A percentile compares a stretch with the other conserved stretches of the same genome.
These are phyloP conservation scores for Chironomus riparius DNA, from an alignment of 2,888 invertebrate species.

Conservation along the genomic window DNA sequence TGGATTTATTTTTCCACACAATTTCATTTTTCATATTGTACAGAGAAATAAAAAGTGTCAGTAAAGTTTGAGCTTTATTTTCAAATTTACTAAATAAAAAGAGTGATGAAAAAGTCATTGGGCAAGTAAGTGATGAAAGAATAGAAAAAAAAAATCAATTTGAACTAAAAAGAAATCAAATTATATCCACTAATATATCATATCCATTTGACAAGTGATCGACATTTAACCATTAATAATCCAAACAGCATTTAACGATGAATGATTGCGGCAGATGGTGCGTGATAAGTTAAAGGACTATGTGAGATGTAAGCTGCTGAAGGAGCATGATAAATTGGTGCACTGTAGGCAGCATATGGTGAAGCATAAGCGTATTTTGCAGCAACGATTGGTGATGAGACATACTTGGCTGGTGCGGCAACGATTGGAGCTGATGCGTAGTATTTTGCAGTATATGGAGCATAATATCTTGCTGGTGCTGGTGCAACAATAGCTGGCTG, in stretches of 20 bases:
- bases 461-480: constrained; percentile 5
- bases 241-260: background rate
- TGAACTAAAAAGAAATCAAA: background rate
- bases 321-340: background rate
- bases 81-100: too few relatives aligned
- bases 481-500: background rate
- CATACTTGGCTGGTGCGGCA: background rate
- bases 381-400: background rate
- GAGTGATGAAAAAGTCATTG: too few relatives aligned
- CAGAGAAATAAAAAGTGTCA: too few relatives aligned
- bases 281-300: constrained; percentile 21
- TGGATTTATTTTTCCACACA: too few relatives aligned
- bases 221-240: too few relatives aligned
- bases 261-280: constrained; percentile 10
- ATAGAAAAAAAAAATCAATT: background rate
- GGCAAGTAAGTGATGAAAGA: background rate
- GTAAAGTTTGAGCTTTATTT: too few relatives aligned
- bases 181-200: too few relatives aligned
- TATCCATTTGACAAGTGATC: too few relatives aligned
- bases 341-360: background rate
- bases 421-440: background rate
- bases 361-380: background rate
- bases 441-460: background rate
- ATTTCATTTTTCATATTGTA: too few relatives aligned
- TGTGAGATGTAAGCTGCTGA: constrained; percentile 8